These are phyloP conservation scores for Drosophila pandora DNA, from an alignment of 1,140 invertebrate species.

Conservation along the genomic window DNA sequence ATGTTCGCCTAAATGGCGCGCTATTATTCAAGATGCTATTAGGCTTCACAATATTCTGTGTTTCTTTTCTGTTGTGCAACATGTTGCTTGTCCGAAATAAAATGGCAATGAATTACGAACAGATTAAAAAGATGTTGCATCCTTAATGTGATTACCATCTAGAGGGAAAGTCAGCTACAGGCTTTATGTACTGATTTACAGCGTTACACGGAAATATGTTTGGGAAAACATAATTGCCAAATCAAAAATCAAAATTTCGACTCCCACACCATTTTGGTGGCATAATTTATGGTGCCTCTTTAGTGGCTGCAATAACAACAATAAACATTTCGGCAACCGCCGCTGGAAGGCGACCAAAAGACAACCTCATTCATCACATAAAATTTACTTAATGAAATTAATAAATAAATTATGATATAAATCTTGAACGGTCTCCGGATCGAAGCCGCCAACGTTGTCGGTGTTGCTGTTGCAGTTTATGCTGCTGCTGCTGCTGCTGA, in stretches of 20 bases:
- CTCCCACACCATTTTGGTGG: constrained; percentile 21
- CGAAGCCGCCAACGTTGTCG: constrained; percentile 34
- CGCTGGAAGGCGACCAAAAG: constrained; percentile 44
- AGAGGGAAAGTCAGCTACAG: constrained; percentile 6
- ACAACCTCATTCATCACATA: constrained; percentile 74
- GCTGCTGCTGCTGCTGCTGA: constrained; percentile 22
- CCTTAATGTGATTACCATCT: neutral
- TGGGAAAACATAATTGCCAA: neutral
- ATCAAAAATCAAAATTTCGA: constrained; percentile 3
- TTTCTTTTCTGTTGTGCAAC: constrained; percentile 1
- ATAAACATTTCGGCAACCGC: constrained; percentile 62
- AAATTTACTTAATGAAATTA: constrained; percentile 82
- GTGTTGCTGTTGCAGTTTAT: constrained; percentile 25
- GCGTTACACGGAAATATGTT: neutral
- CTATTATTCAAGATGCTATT: constrained; percentile 63
- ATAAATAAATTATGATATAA: constrained; percentile 83
- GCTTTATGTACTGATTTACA: neutral
- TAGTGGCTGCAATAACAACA: constrained; percentile 50
- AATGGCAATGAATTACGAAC: constrained; percentile 3
- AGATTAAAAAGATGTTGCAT: constrained; percentile 13
- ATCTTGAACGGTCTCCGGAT: constrained; percentile 58
- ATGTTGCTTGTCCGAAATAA: neutral
- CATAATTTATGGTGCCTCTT: constrained; percentile 58
- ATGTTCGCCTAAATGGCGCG: constrained; percentile 50
- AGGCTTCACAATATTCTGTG: constrained; percentile 1